Base-by-base conservation (phyloP, 2,888 invertebrate genomes). In the Fragum whitleyi region DNA sequence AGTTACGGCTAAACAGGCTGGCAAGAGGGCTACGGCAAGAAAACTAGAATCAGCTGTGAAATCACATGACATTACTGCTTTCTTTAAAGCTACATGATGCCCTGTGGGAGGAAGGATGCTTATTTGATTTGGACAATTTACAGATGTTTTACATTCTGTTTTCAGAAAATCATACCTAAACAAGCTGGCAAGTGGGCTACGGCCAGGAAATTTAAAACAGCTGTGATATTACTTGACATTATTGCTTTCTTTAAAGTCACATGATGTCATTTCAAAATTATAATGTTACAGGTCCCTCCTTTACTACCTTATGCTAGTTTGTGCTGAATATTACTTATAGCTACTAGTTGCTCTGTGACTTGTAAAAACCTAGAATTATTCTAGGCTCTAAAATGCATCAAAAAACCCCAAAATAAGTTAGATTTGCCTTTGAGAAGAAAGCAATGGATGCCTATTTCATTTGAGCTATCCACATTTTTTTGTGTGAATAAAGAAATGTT, bases 91-190 rank as follows among this genome's bases (percentile, higher is more conserved):
- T n/a, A 93, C 86, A 92, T 92, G 51, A 77, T 76, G 7, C 91
- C 93, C 0, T 93, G 32, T 90, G 86, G 81, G 91, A 91, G 53
- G 93, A 92, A 32, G 93, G 93, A 7, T 92, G 93, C 5, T 87
- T 91, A 83, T 93, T 92, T 89, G 92, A 93, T 80, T 88, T 93
- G 53, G 93, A 93, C 87, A 93, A 93, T 83, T 87, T 92, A 70
- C 85, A 92, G 11, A 93, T 92, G 1, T 83, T 93, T 62, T 93
- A 92, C 81, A 88, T 90, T 0, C 6, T 93, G 93, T 82, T 92
- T 93, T 72, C 87, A 88, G 39, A 88, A 87, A 32, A 90, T 93
- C 78, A 93, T 92, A 0, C 82, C 90, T 16, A 79, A 87, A 73
- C 92, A 92, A 78, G 89, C 90, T n/a, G 83, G 81, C 19, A 89